A percentile compares a stretch with the other conserved stretches of the same genome.
Evolutionary conservation across 1,140 invertebrate genomes (phyloP).

Genomic region (Caenorhabditis remanei): DNA sequence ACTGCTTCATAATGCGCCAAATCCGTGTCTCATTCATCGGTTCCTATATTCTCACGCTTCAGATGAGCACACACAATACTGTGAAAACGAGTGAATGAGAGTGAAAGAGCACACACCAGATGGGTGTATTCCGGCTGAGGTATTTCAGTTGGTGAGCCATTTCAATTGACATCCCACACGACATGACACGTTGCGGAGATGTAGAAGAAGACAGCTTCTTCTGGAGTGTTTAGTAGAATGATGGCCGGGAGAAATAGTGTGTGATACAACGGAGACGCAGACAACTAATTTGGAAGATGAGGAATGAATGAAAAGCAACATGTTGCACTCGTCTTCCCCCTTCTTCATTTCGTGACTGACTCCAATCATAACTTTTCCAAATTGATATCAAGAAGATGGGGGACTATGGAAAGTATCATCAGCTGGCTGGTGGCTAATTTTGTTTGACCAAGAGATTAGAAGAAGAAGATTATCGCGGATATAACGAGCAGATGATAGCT

Average conservation of each 20-base stretch:
- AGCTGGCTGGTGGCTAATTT: neutral
- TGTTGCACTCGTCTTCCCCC: conserved; percentile 34
- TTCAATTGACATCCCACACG: conserved; percentile 26
- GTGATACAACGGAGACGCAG: conserved; percentile 3
- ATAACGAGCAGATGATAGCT: conserved; percentile 17
- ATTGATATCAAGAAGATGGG: conserved; percentile 1
- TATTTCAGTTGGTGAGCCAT: conserved; percentile 10
- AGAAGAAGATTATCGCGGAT: conserved; percentile 36
- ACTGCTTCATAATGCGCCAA: neutral
- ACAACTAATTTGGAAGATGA: conserved; percentile 54
- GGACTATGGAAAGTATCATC: conserved; percentile 26
- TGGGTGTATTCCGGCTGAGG: conserved; percentile 49
- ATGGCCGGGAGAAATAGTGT: conserved; percentile 16
- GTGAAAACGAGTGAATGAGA: conserved; percentile 3
- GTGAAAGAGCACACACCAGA: conserved; percentile 28
- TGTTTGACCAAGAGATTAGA: conserved; percentile 29
- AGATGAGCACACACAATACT: conserved; percentile 47
- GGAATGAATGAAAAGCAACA: conserved; percentile 27
- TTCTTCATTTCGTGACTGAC: conserved; percentile 53
- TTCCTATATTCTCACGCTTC: conserved; percentile 30
- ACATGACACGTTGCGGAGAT: neutral
- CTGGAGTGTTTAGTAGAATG: conserved; percentile 45
- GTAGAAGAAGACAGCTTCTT: conserved; percentile 17
- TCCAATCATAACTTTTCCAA: conserved; percentile 47
- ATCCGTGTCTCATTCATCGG: conserved; percentile 19